A percentile compares a stretch with the other conserved stretches of the same genome.
These are phyloP conservation scores for Drosophila gunungcola DNA, from an alignment of 1,140 invertebrate genomes.

Conservation along the genomic window DNA sequence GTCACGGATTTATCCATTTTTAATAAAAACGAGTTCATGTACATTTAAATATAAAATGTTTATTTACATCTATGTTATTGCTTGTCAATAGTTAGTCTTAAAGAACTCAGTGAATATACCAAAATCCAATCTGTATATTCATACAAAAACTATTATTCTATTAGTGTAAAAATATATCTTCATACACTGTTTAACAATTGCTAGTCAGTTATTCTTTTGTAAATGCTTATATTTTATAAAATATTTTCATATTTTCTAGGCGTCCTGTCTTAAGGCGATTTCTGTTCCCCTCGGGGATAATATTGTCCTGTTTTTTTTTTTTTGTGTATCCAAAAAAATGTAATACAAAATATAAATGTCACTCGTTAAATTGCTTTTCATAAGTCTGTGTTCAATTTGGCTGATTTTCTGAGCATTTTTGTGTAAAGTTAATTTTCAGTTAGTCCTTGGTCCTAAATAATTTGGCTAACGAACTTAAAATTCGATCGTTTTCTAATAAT, in stretches of 20 bases:
- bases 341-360: conserved; percentile 11
- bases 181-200: conserved; percentile 55
- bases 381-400: conserved; percentile 24
- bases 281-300: conserved; percentile 7
- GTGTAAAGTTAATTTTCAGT: conserved; percentile 16
- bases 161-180: conserved; percentile 31
- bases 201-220: conserved; percentile 37
- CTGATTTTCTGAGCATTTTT: conserved; percentile 29
- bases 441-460: conserved; percentile 25
- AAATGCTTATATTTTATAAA: conserved; percentile 38
- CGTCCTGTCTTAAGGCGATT: conserved; percentile 31
- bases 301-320: conserved; percentile 37
- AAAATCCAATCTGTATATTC: conserved; percentile 20
- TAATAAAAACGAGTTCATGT: neutral
- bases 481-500: conserved; percentile 14
- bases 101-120: conserved; percentile 28
- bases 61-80: conserved; percentile 45
- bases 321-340: conserved; percentile 5
- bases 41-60: conserved; percentile 24
- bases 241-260: conserved; percentile 50
- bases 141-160: conserved; percentile 43
- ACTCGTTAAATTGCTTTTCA: conserved; percentile 7
- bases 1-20: too few species aligned
- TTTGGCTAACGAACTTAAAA: conserved; percentile 33
- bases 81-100: conserved; percentile 48